Conservation (phyloP, 2,888 invertebrate species). For the Oligia strigilis region DNA sequence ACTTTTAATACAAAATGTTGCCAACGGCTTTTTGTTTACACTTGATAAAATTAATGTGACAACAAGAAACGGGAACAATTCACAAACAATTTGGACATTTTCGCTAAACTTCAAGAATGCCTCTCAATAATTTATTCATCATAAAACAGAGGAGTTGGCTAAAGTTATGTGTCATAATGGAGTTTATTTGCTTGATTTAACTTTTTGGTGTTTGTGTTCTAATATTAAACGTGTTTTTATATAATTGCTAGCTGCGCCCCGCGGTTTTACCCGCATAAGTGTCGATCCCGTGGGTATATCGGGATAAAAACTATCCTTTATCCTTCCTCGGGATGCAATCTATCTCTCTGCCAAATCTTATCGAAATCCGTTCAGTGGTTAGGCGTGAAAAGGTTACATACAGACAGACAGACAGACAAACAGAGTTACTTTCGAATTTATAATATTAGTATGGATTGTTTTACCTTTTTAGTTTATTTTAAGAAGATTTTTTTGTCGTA, state of each 20-base stretch:
- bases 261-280: too few species aligned
- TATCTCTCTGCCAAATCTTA: too few species aligned
- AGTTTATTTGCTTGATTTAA: neutral
- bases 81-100: constrained; percentile 41
- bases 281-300: too few species aligned
- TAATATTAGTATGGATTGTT: too few species aligned
- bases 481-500: neutral
- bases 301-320: too few species aligned
- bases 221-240: neutral
- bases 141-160: neutral
- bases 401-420: too few species aligned
- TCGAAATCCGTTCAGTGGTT: too few species aligned
- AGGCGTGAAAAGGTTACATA: too few species aligned
- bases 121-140: constrained; percentile 23
- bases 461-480: neutral
- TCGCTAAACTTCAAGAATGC: constrained; percentile 35
- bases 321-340: too few species aligned
- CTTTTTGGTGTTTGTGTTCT: neutral
- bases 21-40: constrained; percentile 33
- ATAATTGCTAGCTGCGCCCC: too few species aligned
- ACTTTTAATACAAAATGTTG: constrained; percentile 30
- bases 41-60: constrained; percentile 45
- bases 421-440: too few species aligned
- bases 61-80: constrained; percentile 41
- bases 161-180: neutral